Evolutionary conservation across 2,113 vertebrate genomes (phyloP).

Genomic region (Xiphophorus couchianus): DNA sequence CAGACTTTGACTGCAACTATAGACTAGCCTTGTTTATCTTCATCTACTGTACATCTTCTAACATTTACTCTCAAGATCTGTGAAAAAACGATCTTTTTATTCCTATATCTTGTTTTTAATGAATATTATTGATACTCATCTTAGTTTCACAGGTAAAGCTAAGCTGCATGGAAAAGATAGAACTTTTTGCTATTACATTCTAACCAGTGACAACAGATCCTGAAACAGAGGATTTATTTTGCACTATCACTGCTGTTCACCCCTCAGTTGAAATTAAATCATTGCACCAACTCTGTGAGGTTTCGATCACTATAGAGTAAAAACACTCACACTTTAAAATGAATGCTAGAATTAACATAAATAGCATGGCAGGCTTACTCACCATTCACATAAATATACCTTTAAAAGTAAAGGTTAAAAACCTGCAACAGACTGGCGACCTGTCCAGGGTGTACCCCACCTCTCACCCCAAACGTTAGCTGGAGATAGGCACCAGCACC

Average conservation of each 20-base stretch:
- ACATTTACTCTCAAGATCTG: neutral
- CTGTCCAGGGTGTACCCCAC: no score
- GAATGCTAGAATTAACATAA: neutral
- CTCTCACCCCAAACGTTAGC: no score
- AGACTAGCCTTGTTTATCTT: neutral
- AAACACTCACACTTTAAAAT: no score
- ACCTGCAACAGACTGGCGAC: no score
- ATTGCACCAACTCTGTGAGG: no score
- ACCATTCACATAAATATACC: neutral
- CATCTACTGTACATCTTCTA: neutral
- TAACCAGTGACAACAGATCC: neutral
- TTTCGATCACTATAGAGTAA: no score
- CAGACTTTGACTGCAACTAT: slow-evolving; percentile 15
- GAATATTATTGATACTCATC: neutral
- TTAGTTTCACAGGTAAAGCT: neutral
- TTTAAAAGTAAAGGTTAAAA: neutral
- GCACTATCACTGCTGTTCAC: no score
- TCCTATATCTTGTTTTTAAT: neutral
- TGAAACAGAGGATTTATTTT: no score
- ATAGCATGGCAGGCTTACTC: neutral
- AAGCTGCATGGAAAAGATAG: neutral
- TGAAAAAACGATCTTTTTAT: no score
- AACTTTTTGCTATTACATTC: neutral
- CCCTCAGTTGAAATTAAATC: no score
- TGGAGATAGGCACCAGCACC: no score